Conservation (phyloP, 2,888 invertebrate species). For the Clusia tigrina region DNA sequence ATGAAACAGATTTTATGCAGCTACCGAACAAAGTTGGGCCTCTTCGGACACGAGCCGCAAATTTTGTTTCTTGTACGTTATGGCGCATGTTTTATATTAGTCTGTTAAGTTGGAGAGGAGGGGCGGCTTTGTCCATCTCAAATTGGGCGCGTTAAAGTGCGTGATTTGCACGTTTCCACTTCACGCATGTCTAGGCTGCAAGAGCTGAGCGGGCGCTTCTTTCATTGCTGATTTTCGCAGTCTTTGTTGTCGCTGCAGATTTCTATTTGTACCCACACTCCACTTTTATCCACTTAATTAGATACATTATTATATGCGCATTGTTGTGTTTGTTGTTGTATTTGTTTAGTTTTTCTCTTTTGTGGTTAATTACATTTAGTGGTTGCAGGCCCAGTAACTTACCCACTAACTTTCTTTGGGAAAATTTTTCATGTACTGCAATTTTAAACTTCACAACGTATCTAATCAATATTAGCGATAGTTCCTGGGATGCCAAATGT, state of each 20-base stretch:
- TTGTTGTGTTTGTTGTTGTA: not conserved
- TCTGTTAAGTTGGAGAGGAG: not conserved
- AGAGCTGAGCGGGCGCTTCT: not conserved
- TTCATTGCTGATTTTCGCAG: not conserved
- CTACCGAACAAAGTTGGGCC: no score
- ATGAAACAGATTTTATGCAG: no score
- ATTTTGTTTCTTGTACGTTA: not conserved
- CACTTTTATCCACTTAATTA: no score
- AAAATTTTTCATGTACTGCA: no score
- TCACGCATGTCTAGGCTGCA: not conserved
- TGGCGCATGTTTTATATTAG: not conserved
- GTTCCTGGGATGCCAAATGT: no score
- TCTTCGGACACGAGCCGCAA: constrained; percentile 4
- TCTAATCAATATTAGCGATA: no score
- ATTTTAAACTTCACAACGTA: no score
- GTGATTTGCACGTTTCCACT: constrained; percentile 6
- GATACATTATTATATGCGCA: not conserved
- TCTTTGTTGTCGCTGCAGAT: not conserved
- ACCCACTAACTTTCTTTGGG: no score
- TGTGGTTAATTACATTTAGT: no score
- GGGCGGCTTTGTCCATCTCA: not conserved
- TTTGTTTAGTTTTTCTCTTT: not conserved
- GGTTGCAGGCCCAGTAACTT: no score
- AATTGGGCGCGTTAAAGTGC: not conserved
- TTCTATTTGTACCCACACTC: constrained; percentile 5